Percentiles rank a stretch among this genome's conserved stretches.
phyloP scores from a whole-genome alignment of 2,888 invertebrate genomes.

The Drosophila nr. perissopoda region DNA sequence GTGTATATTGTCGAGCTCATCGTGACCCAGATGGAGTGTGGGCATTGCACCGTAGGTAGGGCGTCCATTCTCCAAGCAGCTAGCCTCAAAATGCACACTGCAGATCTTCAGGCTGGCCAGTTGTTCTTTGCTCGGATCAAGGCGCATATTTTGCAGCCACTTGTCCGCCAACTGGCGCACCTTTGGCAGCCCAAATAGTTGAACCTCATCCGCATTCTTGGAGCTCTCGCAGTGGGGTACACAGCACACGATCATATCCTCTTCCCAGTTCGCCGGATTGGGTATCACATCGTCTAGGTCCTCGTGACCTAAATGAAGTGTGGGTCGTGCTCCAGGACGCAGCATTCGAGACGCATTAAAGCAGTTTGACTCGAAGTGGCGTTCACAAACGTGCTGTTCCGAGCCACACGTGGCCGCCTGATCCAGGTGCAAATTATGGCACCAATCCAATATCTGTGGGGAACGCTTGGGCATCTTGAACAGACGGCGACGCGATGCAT shows the following conservation, averaged over 20 bases:
- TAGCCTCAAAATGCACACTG: conserved; percentile 62
- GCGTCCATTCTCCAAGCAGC: conserved; percentile 46
- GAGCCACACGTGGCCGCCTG: neutral
- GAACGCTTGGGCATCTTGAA: conserved; percentile 53
- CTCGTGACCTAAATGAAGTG: conserved; percentile 68
- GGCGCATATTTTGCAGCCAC: conserved; percentile 70
- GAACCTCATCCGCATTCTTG: conserved; percentile 30
- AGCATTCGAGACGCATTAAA: conserved; percentile 44
- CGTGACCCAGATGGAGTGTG: conserved; percentile 69
- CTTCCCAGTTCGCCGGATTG: conserved; percentile 58
- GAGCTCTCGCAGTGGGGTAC: conserved; percentile 58
- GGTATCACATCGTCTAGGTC: conserved; percentile 41
- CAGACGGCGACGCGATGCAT: conserved; percentile 43
- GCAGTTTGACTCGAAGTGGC: conserved; percentile 75
- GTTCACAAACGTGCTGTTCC: conserved; percentile 69
- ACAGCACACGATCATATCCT: conserved; percentile 40
- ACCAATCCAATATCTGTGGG: conserved; percentile 64
- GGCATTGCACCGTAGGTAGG: conserved; percentile 63
- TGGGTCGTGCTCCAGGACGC: conserved; percentile 66
- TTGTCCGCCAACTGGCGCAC: conserved; percentile 46
- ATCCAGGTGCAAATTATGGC: conserved; percentile 60
- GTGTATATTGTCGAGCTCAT: conserved; percentile 38
- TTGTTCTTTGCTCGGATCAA: conserved; percentile 33
- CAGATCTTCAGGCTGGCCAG: conserved; percentile 56
- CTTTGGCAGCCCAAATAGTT: conserved; percentile 59